Base-by-base conservation (phyloP, 1,140 invertebrate species). In the Atta colombica region DNA sequence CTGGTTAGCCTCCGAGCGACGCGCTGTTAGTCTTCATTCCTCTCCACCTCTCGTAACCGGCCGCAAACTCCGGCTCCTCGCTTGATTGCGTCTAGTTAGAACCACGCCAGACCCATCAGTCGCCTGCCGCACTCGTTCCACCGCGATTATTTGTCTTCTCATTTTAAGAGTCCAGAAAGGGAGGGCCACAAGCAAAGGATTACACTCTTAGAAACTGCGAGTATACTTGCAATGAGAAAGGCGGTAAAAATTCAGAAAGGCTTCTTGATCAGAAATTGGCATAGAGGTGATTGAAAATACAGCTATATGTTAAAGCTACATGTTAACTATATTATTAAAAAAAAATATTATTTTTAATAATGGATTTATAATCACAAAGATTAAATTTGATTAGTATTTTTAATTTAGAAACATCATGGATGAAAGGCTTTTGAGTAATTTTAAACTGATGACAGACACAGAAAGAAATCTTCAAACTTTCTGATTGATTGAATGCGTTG, bases 11-110 rank as follows among this genome's bases (percentile, higher is more conserved):
- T 94, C 94, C 81, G 90, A 92, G 93, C 91, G 94, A 93, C 92
- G 92, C 91, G 92, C 92, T 94, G 93, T 95, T 95, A 94, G 93
- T 95, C 94, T 95, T 95, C 94, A 94, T 95, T 95, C 92, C 92
- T 92, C 91, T 92, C 87, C 82, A 71, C 71, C 92, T 91, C 89
- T 91, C 80, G 87, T 91, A 87, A 89, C 92, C 89, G 88, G 93
- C 93, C 90, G 85, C 93, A 93, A 93, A 93, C 91, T 92, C 86
- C 72, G 85, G 89, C 92, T 91, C 89, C 91, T 94, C 94, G 90
- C 93, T 94, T 95, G 93, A 95, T 95, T 94, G 93, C 93, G 94
- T 94, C 94, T 94, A 95, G 94, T 95, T 94, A 95, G 93, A 93
- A 91, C 91, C 93, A 92, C 91, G 93, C 94, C 93, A 93, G 90